phyloP scores from a whole-genome alignment of 2,113 vertebrate species.

The Grantiella picta region DNA sequence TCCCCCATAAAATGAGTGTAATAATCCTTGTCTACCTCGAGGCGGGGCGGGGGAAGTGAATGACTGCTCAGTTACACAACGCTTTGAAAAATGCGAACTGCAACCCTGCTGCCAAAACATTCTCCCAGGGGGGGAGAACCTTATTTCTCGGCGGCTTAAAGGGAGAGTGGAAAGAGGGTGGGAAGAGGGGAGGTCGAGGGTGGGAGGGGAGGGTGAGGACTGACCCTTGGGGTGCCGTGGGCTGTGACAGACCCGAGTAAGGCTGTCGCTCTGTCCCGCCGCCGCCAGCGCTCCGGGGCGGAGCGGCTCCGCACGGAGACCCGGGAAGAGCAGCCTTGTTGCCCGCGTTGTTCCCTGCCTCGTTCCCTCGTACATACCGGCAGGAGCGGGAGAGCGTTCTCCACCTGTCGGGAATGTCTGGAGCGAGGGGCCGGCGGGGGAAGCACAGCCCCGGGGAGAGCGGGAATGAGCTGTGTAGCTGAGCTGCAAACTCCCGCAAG shows the following conservation, averaged over 20 bases:
- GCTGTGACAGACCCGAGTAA: too few species aligned
- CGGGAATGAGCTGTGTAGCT: accelerated
- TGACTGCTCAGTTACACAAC: accelerated
- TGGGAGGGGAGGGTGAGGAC: not conserved
- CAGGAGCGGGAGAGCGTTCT: not conserved
- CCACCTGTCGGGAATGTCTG: not conserved
- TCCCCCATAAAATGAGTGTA: accelerated
- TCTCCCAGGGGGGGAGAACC: not conserved
- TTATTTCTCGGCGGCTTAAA: not conserved
- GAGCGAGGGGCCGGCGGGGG: too few species aligned
- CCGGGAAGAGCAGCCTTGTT: too few species aligned
- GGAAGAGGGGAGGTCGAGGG: not conserved
- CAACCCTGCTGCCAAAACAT: not conserved
- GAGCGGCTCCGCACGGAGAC: not conserved
- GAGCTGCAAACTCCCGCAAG: accelerated
- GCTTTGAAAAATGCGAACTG: accelerated
- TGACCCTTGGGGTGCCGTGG: not conserved
- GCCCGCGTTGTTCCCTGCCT: not conserved
- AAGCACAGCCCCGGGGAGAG: not conserved
- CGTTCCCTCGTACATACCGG: not conserved
- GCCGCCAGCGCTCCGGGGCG: not conserved
- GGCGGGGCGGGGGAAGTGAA: accelerated
- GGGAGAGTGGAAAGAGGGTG: accelerated
- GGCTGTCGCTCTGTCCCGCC: not conserved
- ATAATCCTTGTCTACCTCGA: not conserved